A percentile compares a stretch with the other conserved stretches of the same genome.
phyloP scores from a whole-genome alignment of 2,113 vertebrate genomes.

The Meles meles region DNA sequence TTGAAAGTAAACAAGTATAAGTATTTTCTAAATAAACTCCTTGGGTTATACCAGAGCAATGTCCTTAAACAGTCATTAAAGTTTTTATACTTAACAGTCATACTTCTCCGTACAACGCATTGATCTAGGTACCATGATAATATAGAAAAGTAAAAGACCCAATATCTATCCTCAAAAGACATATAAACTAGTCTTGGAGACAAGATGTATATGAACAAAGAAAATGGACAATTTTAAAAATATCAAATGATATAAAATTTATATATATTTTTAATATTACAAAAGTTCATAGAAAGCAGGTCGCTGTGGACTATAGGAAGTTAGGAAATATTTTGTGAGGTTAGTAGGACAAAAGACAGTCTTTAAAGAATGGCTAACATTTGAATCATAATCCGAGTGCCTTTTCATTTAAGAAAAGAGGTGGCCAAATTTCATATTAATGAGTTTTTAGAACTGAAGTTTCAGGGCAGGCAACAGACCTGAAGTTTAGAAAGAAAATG shows the following conservation, averaged over 20 bases:
- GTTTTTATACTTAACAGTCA: neutral
- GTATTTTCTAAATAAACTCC: conserved; percentile 1
- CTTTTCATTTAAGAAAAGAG: neutral
- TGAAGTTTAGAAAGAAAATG: neutral
- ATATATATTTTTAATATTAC: neutral
- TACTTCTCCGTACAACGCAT: neutral
- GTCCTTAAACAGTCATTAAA: neutral
- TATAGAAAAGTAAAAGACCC: neutral
- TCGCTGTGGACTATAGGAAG: neutral
- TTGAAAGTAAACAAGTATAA: conserved; percentile 26
- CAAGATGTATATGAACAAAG: neutral
- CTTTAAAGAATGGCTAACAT: neutral
- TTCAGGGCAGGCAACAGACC: neutral
- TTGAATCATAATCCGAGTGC: neutral
- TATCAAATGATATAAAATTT: neutral
- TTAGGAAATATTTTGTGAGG: neutral
- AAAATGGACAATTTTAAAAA: neutral
- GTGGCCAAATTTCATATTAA: neutral
- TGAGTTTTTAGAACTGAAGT: neutral
- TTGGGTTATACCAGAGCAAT: neutral
- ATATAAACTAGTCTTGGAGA: neutral
- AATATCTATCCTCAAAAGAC: neutral
- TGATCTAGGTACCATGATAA: neutral
- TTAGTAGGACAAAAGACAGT: neutral
- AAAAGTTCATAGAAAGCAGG: neutral